Evolutionary conservation across 2,888 invertebrate genomes (phyloP).

Genomic region (Dryocosmus kuriphilus): DNA sequence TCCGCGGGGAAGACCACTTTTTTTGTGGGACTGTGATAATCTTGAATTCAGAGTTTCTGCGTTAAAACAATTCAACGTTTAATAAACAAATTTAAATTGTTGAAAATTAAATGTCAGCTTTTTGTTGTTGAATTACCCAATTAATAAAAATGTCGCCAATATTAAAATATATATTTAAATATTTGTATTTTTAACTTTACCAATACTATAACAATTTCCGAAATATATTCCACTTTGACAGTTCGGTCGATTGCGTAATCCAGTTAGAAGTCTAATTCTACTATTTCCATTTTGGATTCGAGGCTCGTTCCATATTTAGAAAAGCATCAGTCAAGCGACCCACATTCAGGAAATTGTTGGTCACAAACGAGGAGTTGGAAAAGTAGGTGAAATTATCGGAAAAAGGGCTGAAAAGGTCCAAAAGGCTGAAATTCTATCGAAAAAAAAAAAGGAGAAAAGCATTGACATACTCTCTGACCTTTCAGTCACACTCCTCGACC

Average conservation of each 20-base stretch:
- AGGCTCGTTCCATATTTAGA: not conserved
- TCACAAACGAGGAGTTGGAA: not conserved
- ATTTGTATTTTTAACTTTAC: too few relatives aligned
- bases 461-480: constrained; percentile 28
- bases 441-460: constrained; percentile 12
- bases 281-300: not conserved
- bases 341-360: not conserved
- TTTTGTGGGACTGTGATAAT: too few relatives aligned
- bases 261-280: not conserved
- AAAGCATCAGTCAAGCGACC: constrained; percentile 9
- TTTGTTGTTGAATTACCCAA: too few relatives aligned
- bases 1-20: too few relatives aligned
- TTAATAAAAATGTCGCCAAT: too few relatives aligned
- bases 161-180: too few relatives aligned
- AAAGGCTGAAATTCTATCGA: constrained; percentile 22
- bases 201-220: not conserved
- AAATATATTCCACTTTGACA: not conserved
- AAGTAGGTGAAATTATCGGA: not conserved
- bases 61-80: too few relatives aligned
- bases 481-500: constrained; percentile 14
- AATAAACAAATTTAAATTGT: too few relatives aligned
- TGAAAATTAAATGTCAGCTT: too few relatives aligned
- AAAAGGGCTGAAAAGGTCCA: constrained; percentile 13
- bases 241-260: not conserved
- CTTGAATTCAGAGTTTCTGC: too few relatives aligned